Evolutionary conservation across 1,140 invertebrate genomes (phyloP), one percentile per base, ranked within the genome.

Genomic region (Procambarus clarkii): DNA sequence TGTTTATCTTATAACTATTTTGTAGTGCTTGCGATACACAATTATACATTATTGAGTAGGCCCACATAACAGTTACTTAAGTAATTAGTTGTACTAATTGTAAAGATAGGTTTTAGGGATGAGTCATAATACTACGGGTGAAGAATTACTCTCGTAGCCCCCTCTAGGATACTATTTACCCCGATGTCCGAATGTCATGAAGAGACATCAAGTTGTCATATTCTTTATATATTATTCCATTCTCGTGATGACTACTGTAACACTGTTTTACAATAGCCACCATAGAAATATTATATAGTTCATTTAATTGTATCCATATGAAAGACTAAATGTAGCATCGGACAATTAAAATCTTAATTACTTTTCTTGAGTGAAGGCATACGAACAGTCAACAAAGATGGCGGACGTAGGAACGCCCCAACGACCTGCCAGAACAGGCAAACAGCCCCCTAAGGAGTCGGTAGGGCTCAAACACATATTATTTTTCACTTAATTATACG

Each of bases 331-430:
- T 69, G 21, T 15, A 15, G 18, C 4, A 18, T 69, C 34, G 21
- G 69, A 3, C 34, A 11, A 34, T 34, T 74, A 11, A 74, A 74
- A 34, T 5, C n/a, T 24, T 34, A 46, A 7, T 79, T n/a, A 15
- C 15, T 18, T 3, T 46, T 3, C 7, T 11, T 46, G 7, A 48
- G 5, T 54, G 44, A 79, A 54, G 5, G 77, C 0, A 34, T 82
- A 34, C 79, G 24, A 58, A 74, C 87, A 76, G 60, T 71, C 45
- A 82, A 85, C 89, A 91, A 91, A 78, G 74, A 91, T 91, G 89
- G 89, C 89, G 34, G 89, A 91, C 82, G 71, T 76, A 80, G 89
- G 71, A 78, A 86, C 89, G 89, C 89, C 89, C 83, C 89, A 85
- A 34, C 82, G 89, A 7, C 89, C 89, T 50, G 74, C 76, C 74